Conservation (phyloP, 2,888 invertebrate species). For the Cephalotes varians region DNA sequence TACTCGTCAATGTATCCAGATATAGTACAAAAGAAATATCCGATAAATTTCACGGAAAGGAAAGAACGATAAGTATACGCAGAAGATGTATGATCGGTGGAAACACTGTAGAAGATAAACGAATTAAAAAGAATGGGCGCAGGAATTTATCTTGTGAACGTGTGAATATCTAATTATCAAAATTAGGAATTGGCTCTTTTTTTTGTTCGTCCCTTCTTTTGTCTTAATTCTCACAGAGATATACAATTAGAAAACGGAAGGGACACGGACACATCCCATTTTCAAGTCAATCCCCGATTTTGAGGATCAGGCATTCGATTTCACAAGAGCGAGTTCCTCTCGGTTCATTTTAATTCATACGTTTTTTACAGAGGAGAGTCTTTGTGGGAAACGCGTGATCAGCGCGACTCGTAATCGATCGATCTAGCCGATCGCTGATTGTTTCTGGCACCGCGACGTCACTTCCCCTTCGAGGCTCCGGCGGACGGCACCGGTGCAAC, state of each 20-base stretch:
- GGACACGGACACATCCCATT: background rate
- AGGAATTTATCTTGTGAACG: slow-evolving; percentile 4
- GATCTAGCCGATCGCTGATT: slow-evolving; percentile 54
- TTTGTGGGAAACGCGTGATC: slow-evolving; percentile 17
- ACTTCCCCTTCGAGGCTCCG: slow-evolving; percentile 77
- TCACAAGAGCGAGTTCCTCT: slow-evolving; percentile 22
- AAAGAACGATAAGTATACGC: slow-evolving; percentile 50
- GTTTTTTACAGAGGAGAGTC: slow-evolving; percentile 26
- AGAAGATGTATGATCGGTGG: slow-evolving; percentile 66
- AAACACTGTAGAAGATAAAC: slow-evolving; percentile 29
- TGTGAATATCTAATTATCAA: background rate
- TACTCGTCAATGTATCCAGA: background rate
- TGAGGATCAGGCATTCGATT: background rate
- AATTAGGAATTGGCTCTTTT: background rate
- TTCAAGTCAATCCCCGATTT: background rate
- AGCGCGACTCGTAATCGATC: slow-evolving; percentile 64
- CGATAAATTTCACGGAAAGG: background rate
- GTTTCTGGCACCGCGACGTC: slow-evolving; percentile 69
- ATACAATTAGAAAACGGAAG: background rate
- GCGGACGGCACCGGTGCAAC: slow-evolving; percentile 75
- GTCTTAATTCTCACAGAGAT: background rate
- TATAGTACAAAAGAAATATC: slow-evolving; percentile 30
- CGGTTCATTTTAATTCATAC: slow-evolving; percentile 38
- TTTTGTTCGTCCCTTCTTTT: background rate
- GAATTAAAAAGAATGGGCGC: slow-evolving; percentile 14